Evolutionary conservation across 2,797 vertebrate species (phyloP).

Genomic region (Chaenodraco wilsoni): DNA sequence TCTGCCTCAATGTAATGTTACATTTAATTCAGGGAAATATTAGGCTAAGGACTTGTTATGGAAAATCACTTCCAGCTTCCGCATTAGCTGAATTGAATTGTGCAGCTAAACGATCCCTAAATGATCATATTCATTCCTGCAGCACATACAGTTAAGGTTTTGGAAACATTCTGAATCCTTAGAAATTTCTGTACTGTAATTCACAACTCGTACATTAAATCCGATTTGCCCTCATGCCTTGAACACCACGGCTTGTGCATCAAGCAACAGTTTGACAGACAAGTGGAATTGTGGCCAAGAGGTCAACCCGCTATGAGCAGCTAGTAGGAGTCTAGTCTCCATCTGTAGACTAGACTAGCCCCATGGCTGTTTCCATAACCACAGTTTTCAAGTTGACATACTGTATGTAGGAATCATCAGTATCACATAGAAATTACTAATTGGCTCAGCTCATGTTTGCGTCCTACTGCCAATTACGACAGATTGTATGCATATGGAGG

Average conservation of each 20-base stretch:
- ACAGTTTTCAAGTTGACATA: background rate
- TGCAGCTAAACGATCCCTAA: conserved; percentile 3
- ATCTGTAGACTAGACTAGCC: conserved; percentile 1
- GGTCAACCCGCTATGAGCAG: conserved; percentile 25
- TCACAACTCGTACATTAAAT: background rate
- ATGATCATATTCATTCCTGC: background rate
- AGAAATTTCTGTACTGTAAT: background rate
- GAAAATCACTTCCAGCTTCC: background rate
- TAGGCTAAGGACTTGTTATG: background rate
- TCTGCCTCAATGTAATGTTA: conserved; percentile 28
- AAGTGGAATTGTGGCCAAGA: conserved; percentile 12
- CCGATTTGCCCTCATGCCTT: conserved; percentile 6
- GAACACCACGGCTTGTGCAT: conserved; percentile 13
- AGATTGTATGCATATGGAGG: background rate
- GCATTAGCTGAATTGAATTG: background rate
- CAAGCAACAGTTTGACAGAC: conserved; percentile 18
- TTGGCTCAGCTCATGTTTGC: background rate
- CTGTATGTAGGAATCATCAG: background rate
- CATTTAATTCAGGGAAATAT: conserved; percentile 15
- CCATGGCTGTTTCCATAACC: background rate
- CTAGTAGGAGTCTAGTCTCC: conserved; percentile 4
- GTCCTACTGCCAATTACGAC: background rate
- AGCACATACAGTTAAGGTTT: background rate
- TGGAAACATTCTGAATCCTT: background rate
- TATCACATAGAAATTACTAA: background rate